Conservation (phyloP, 2,888 invertebrate genomes). For the Drosophila sordidapex region DNA sequence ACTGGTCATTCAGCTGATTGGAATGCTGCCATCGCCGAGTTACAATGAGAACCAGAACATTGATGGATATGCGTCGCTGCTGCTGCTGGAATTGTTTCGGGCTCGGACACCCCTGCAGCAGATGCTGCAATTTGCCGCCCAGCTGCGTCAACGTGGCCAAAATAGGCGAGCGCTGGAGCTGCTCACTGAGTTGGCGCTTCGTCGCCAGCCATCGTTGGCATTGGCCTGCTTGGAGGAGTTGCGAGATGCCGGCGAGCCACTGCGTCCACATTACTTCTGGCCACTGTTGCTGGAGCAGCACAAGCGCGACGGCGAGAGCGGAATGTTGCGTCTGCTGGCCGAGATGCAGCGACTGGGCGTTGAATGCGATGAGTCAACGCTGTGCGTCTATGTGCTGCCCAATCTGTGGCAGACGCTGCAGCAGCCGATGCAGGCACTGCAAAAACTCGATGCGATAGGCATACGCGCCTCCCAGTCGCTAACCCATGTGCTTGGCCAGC, state of each 20-base stretch:
- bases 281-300: constrained; percentile 86
- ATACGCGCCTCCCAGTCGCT: constrained; percentile 73
- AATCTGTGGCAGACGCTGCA: constrained; percentile 80
- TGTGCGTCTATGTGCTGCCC: constrained; percentile 86
- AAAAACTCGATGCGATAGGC: constrained; percentile 75
- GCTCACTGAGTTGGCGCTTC: constrained; percentile 86
- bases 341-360: constrained; percentile 87
- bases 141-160: constrained; percentile 73
- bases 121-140: constrained; percentile 80
- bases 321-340: constrained; percentile 86
- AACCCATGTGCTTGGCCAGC: constrained; percentile 71
- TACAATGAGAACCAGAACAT: constrained; percentile 85
- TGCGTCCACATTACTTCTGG: constrained; percentile 89
- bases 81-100: constrained; percentile 87
- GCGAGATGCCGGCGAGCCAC: constrained; percentile 56
- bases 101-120: constrained; percentile 83
- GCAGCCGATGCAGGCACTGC: constrained; percentile 71
- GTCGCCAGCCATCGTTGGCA: constrained; percentile 64
- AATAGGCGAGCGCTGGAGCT: constrained; percentile 85
- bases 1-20: constrained; percentile 82
- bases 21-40: constrained; percentile 74
- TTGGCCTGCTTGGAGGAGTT: constrained; percentile 73
- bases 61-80: constrained; percentile 86
- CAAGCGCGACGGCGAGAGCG: constrained; percentile 86
- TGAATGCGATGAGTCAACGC: constrained; percentile 87